These are phyloP conservation scores for Eugnorisma glareosa DNA, from an alignment of 2,888 invertebrate genomes.

Conservation along the genomic window DNA sequence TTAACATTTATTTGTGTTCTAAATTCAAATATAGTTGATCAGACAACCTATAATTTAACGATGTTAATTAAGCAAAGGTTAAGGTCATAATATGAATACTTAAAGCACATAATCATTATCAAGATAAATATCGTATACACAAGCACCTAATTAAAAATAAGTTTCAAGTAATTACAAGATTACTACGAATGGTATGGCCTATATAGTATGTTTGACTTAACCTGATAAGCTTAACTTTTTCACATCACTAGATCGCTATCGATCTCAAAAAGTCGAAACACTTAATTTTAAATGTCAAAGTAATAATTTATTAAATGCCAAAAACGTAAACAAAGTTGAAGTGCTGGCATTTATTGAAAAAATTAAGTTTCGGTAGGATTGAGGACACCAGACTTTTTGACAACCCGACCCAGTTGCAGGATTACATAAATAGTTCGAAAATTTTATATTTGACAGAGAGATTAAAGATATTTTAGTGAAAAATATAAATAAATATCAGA, in stretches of 20 bases:
- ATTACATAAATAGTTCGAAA: conserved; percentile 6
- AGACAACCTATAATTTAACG: neutral
- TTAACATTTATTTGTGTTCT: no score
- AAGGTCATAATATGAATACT: neutral
- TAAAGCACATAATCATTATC: neutral
- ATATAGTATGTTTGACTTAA: neutral
- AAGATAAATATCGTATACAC: neutral
- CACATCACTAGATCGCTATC: conserved; percentile 19
- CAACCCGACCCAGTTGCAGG: conserved; percentile 25
- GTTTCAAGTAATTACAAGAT: neutral
- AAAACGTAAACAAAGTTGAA: conserved; percentile 13
- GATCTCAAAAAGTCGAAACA: neutral
- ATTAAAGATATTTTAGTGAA: neutral
- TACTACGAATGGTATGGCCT: neutral
- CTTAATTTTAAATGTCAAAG: conserved; percentile 41
- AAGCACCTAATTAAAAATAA: conserved; percentile 13
- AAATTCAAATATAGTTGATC: no score
- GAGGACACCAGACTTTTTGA: conserved; percentile 23
- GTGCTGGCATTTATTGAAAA: conserved; percentile 31
- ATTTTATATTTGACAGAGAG: neutral
- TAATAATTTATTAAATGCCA: neutral
- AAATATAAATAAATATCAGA: neutral
- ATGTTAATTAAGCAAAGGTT: neutral
- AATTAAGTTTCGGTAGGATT: conserved; percentile 14
- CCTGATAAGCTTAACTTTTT: conserved; percentile 33